Conservation (phyloP, 2,888 invertebrate species). For the Phaedon cochleariae region DNA sequence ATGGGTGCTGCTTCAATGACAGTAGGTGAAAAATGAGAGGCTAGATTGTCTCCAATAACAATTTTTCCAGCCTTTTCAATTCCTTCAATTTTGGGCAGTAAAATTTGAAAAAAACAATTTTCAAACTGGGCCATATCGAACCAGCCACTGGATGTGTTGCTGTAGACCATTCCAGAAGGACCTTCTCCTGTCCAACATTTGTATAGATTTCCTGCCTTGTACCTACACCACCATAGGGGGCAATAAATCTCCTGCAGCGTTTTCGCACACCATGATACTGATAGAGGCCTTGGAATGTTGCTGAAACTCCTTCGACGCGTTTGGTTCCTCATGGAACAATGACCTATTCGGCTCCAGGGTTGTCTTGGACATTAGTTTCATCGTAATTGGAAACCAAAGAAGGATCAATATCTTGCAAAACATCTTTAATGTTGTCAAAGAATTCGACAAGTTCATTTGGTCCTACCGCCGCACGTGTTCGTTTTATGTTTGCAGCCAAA, state of each 20-base stretch:
- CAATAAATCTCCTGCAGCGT: too few species aligned
- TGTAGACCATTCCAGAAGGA: too few species aligned
- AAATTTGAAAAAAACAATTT: conserved; percentile 41
- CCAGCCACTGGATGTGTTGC: too few species aligned
- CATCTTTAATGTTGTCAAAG: conserved; percentile 21
- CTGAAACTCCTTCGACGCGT: conserved; percentile 50
- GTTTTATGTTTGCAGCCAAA: conserved; percentile 26
- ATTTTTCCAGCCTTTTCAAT: too few species aligned
- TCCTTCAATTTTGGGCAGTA: too few species aligned
- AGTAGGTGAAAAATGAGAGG: too few species aligned
- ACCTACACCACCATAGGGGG: conserved; percentile 55
- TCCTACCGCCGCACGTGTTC: conserved; percentile 15
- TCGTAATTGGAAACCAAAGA: too few species aligned
- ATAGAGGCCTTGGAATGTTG: conserved; percentile 49
- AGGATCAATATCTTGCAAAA: too few species aligned
- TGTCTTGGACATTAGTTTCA: too few species aligned
- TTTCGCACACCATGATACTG: too few species aligned
- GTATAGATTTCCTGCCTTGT: conserved; percentile 42
- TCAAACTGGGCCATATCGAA: conserved; percentile 38
- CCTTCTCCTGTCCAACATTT: conserved; percentile 32
- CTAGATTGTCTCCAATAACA: conserved; percentile 53
- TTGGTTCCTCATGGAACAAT: conserved; percentile 49
- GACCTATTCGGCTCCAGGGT: too few species aligned
- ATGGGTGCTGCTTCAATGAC: conserved; percentile 42
- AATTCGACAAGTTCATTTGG: background rate